These are phyloP conservation scores for Eupithecia centaureata DNA, from an alignment of 2,888 invertebrate species.

Conservation along the genomic window DNA sequence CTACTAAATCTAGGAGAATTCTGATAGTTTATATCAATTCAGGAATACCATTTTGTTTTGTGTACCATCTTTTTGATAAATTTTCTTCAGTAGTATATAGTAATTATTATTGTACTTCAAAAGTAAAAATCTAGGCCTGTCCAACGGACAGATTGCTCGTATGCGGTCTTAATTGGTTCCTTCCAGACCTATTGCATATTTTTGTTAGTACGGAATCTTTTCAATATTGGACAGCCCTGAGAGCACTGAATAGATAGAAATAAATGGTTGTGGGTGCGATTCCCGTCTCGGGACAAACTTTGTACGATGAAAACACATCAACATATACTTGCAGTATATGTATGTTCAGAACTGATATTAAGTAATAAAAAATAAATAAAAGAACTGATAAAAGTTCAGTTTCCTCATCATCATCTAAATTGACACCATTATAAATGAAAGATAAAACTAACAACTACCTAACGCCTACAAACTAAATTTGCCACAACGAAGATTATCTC, in stretches of 20 bases:
- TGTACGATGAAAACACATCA: too few relatives aligned
- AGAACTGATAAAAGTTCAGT: too few relatives aligned
- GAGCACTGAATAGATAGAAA: not conserved
- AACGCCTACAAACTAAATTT: not conserved
- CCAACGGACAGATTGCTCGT: not conserved
- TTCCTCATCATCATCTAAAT: too few relatives aligned
- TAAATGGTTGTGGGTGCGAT: too few relatives aligned
- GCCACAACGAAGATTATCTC: not conserved
- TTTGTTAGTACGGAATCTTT: not conserved
- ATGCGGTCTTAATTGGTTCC: not conserved
- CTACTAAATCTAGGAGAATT: conserved; percentile 31
- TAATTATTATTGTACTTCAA: too few relatives aligned
- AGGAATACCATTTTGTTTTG: not conserved
- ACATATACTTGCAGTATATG: too few relatives aligned
- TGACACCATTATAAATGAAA: not conserved
- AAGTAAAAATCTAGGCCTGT: not conserved
- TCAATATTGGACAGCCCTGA: not conserved
- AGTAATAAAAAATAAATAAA: too few relatives aligned
- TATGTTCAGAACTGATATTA: too few relatives aligned
- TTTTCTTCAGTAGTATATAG: not conserved
- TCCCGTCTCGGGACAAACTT: too few relatives aligned
- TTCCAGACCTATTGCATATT: not conserved
- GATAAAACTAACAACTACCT: not conserved
- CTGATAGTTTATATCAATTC: conserved; percentile 16
- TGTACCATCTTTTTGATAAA: not conserved